These are phyloP conservation scores for Eupelmus urozonus DNA, from an alignment of 2,888 invertebrate species.

Conservation along the genomic window DNA sequence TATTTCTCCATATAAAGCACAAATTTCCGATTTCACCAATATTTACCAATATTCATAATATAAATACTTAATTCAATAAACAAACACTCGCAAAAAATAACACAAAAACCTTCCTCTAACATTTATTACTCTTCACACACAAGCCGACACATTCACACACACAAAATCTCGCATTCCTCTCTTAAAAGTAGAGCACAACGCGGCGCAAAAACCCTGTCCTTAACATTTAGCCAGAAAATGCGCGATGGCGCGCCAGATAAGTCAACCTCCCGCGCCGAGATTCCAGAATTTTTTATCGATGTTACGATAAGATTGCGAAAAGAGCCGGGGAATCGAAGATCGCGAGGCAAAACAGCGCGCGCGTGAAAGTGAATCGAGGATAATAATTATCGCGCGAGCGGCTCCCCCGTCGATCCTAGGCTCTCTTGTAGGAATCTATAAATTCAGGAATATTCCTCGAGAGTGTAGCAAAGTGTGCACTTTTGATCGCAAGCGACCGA, in stretches of 20 bases:
- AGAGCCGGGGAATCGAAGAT: neutral
- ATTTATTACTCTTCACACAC: too few species aligned
- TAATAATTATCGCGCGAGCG: constrained; percentile 56
- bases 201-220: constrained; percentile 41
- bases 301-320: constrained; percentile 28
- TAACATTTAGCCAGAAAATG: constrained; percentile 37
- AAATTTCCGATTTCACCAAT: too few species aligned
- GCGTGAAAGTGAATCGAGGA: constrained; percentile 58
- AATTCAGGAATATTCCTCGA: constrained; percentile 40
- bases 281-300: constrained; percentile 34
- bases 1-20: too few species aligned
- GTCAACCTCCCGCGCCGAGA: neutral
- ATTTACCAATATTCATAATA: too few species aligned
- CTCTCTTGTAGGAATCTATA: constrained; percentile 26
- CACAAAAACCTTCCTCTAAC: too few species aligned
- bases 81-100: too few species aligned
- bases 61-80: too few species aligned
- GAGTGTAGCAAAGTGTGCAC: too few species aligned
- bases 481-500: too few species aligned
- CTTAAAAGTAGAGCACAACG: neutral
- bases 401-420: neutral
- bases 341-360: neutral
- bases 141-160: too few species aligned
- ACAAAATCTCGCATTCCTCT: too few species aligned
- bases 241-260: neutral